Conservation (phyloP, 2,888 invertebrate genomes). For the Helleia helle region DNA sequence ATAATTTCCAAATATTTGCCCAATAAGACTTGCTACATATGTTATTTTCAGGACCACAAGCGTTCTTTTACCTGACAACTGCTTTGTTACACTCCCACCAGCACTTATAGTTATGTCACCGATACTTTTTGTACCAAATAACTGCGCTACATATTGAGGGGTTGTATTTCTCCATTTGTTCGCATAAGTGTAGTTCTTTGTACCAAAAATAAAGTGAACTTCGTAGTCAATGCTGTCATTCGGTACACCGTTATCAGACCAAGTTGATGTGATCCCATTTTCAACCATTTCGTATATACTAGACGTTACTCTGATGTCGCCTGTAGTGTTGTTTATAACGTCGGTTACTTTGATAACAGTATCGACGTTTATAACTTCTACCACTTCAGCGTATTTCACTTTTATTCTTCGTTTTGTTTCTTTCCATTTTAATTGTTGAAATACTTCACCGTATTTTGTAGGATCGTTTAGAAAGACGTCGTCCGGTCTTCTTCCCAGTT, state of each 20-base stretch:
- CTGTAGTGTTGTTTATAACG: constrained; percentile 38
- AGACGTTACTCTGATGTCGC: constrained; percentile 24
- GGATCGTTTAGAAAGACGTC: constrained; percentile 46
- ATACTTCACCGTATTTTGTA: constrained; percentile 40
- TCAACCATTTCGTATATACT: constrained; percentile 29
- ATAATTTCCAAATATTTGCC: constrained; percentile 41
- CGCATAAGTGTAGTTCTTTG: constrained; percentile 24
- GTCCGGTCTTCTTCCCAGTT: constrained; percentile 41
- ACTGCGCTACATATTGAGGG: constrained; percentile 21
- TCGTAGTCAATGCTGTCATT: constrained; percentile 32
- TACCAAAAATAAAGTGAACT: constrained; percentile 30
- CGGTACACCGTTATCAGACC: constrained; percentile 35
- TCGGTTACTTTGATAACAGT: constrained; percentile 30
- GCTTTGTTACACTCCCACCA: constrained; percentile 29
- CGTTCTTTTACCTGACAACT: constrained; percentile 34
- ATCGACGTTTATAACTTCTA: constrained; percentile 35
- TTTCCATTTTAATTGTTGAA: constrained; percentile 39
- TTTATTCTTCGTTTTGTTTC: constrained; percentile 32
- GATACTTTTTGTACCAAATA: constrained; percentile 29
- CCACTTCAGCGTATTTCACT: constrained; percentile 30
- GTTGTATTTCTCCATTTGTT: constrained; percentile 39
- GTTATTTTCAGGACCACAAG: constrained; percentile 35
- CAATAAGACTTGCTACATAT: constrained; percentile 34
- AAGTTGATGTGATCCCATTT: constrained; percentile 32
- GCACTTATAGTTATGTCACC: constrained; percentile 30